These are phyloP conservation scores for Chironomus riparius DNA, from an alignment of 2,888 invertebrate species.

Conservation along the genomic window DNA sequence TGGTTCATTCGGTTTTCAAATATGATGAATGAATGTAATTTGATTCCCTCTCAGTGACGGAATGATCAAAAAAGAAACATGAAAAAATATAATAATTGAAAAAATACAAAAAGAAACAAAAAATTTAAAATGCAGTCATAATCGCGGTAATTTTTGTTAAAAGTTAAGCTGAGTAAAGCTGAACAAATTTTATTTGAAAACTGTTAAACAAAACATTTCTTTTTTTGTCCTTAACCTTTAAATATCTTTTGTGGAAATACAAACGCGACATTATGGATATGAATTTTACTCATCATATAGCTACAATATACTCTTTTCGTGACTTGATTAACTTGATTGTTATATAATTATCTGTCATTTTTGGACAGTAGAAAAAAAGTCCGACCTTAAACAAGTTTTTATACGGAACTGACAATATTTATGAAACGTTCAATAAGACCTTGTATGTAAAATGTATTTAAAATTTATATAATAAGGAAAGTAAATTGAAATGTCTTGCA, in stretches of 20 bases:
- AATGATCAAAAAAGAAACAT: no score
- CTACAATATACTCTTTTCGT: neutral
- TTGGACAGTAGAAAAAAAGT: constrained; percentile 2
- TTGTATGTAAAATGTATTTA: neutral
- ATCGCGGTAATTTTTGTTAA: neutral
- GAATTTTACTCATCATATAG: neutral
- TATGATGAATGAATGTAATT: no score
- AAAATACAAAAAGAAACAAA: no score
- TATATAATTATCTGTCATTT: neutral
- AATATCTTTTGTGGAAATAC: neutral
- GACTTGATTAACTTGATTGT: neutral
- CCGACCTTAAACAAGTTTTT: constrained; percentile 16
- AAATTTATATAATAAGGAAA: neutral
- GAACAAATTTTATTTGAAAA: neutral
- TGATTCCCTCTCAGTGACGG: no score
- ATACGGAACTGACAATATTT: constrained; percentile 13
- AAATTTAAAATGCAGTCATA: no score
- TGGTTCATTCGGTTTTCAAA: no score
- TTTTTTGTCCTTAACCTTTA: constrained; percentile 14
- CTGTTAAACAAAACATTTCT: neutral
- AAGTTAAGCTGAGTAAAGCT: neutral
- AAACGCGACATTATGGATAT: neutral
- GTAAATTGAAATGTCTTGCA: no score
- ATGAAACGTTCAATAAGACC: neutral
- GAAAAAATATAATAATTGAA: no score